These are phyloP conservation scores for Brachionus angularis DNA, from an alignment of 1,140 invertebrate genomes.

Conservation along the genomic window DNA sequence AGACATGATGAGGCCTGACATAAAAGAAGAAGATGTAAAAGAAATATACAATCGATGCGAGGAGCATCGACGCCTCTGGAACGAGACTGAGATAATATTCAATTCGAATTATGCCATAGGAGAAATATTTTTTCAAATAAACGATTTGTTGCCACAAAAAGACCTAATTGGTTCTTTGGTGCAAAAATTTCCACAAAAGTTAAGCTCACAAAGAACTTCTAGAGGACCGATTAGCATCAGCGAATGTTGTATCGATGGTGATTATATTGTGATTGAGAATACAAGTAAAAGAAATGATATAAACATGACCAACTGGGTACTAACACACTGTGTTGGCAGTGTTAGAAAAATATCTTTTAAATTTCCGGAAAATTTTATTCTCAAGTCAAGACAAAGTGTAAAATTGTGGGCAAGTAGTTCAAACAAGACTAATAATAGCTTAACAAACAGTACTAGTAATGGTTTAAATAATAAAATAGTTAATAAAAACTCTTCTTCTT, in stretches of 20 bases:
- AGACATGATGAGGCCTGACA: constrained; percentile 41
- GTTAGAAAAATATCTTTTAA: constrained; percentile 38
- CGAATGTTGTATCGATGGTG: constrained; percentile 60
- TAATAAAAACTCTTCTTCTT: background rate
- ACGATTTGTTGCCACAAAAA: constrained; percentile 10
- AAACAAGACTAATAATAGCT: too few species aligned
- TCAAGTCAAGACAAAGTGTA: constrained; percentile 41
- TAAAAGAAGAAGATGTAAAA: constrained; percentile 43
- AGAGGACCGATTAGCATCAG: constrained; percentile 59
- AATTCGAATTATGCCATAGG: constrained; percentile 42
- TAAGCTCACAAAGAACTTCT: constrained; percentile 56
- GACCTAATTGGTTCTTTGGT: constrained; percentile 36
- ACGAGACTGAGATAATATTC: constrained; percentile 41
- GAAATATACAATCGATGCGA: constrained; percentile 38
- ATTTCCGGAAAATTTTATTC: constrained; percentile 41
- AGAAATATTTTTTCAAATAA: constrained; percentile 27
- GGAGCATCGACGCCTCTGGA: constrained; percentile 39
- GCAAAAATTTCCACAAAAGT: constrained; percentile 33
- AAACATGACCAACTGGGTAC: constrained; percentile 34
- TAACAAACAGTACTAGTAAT: too few species aligned
- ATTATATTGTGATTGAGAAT: constrained; percentile 61
- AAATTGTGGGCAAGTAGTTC: constrained; percentile 41
- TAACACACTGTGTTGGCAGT: constrained; percentile 42
- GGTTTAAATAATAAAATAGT: background rate
- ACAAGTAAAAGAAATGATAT: constrained; percentile 50